Evolutionary conservation across 2,888 invertebrate genomes (phyloP), one percentile per base, ranked within the genome.

Genomic region (Heliconius aoede): DNA sequence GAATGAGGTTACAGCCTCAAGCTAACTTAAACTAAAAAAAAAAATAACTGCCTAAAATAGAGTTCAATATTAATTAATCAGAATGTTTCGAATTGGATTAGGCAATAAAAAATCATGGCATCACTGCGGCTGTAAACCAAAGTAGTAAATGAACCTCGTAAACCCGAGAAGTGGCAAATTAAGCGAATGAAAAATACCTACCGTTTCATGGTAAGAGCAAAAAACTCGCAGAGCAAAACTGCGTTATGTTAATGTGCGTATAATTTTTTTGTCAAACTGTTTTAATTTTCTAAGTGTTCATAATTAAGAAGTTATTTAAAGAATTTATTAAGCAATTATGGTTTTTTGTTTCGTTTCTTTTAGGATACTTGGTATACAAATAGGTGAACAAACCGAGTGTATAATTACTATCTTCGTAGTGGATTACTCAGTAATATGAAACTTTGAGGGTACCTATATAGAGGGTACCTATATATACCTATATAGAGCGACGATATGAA

Each of bases 151-250:
- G 75, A 73, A 60, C 64, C 74, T 76, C 76, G 78, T 76, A 78
- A 78, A 74, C 60, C 58, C 64, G 55, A 32, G 58, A 61, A 78
- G 67, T 73, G 67, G 67, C 40, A 73, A 78, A 81, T 80, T 78
- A 81, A 65, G 76, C 69, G 75, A 80, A 79, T 82, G 79, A 82
- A 79, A 78, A 78, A 79, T 79, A 64, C 30, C 55, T 73, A 46
- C 55, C 36, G 62, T 55, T n/a, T 79, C 36, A 67, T 28, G 30
- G 51, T 30, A 11, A 72, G 11, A 67, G 58, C 58, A 58, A 61
- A 60, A 21, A 30, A 69, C 26, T n/a, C 28, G 30, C 60, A 32
- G 62, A n/a, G 11, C 1, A 28, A 40, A 21, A 67, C 21, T 40
- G 13, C 46, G 18, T 28, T 26, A 51, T 21, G 18, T 40, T 26